Evolutionary conservation across 2,888 invertebrate species (phyloP), one percentile per base, ranked within the genome.

Genomic region (Embidobia sp.): DNA sequence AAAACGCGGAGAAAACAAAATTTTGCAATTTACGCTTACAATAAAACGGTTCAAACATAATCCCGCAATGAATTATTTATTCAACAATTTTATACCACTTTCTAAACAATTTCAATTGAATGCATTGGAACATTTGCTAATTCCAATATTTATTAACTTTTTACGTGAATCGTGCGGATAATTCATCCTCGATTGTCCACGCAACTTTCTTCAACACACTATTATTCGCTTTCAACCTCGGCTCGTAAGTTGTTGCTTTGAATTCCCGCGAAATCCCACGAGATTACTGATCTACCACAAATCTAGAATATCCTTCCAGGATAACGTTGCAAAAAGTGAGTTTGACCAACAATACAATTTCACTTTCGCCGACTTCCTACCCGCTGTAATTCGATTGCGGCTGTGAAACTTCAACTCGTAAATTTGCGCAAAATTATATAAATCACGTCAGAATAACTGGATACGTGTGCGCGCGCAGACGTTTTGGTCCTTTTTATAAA

Each of bases 371-470:
- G 11, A 67, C 67, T 67, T 55, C 55, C 55, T 66, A 48, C 48
- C 37, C 29, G 53, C n/a, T 57, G 69, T 69, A 69, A 69, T 69
- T 59, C 49, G 59, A 69, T 42, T 57, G 55, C 35, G 16, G 22
- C 46, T 27, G 42, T 33, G 49, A 29, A 57, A 69, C 59, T 69
- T 69, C 42, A 69, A 22, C 46, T 69, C 69, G 42, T 69, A 69
- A 69, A 69, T 69, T 59, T 69, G 13, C 59, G 18, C 49, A 26
- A 69, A 69, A 59, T 69, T 69, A 69, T 59, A 69, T 69, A 69
- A 69, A 69, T 69, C 42, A 69, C 33, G 33, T 48, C 42, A 42
- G 33, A 33, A 49, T 59, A 69, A 49, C 40, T 57, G 15, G 26
- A 55, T 16, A 53, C 16, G 40, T 51, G 13, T 27, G 19, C 11